Conservation (phyloP, 2,888 invertebrate genomes). For the Pachliopta kotzebuea region DNA sequence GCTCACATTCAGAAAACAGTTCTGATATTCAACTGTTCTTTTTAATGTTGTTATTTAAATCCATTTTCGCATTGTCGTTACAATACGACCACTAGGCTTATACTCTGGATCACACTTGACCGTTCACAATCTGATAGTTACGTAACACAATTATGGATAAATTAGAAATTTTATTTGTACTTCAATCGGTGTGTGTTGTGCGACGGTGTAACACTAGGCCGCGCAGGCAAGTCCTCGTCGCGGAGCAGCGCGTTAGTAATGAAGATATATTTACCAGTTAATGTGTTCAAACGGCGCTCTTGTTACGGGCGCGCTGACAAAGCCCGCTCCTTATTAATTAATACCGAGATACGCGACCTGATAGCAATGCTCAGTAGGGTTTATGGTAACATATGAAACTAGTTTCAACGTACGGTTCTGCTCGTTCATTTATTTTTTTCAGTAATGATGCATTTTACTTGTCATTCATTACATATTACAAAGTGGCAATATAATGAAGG, state of each 20-base stretch:
- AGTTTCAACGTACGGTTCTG: not conserved
- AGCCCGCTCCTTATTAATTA: conserved; percentile 30
- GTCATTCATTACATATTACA: too few species aligned
- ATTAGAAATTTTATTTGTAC: too few species aligned
- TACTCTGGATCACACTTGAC: too few species aligned
- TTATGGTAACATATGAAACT: conserved; percentile 10
- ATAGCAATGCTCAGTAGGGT: conserved; percentile 26
- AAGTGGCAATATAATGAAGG: too few species aligned
- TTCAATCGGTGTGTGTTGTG: conserved; percentile 28
- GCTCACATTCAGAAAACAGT: too few species aligned
- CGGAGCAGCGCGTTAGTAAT: conserved; percentile 43
- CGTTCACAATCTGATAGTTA: too few species aligned
- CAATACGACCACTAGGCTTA: too few species aligned
- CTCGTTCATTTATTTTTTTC: not conserved
- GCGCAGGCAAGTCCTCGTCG: conserved; percentile 32
- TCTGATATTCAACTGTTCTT: too few species aligned
- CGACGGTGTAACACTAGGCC: conserved; percentile 45
- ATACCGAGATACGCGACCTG: conserved; percentile 23
- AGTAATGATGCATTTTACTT: too few species aligned
- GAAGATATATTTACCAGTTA: conserved; percentile 60
- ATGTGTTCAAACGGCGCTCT: conserved; percentile 39
- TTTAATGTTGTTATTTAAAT: too few species aligned
- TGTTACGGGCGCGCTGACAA: conserved; percentile 34
- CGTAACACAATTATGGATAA: too few species aligned
- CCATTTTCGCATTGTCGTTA: too few species aligned